These are phyloP conservation scores for Tetrao urogallus DNA, from an alignment of 2,113 vertebrate species.

Conservation along the genomic window DNA sequence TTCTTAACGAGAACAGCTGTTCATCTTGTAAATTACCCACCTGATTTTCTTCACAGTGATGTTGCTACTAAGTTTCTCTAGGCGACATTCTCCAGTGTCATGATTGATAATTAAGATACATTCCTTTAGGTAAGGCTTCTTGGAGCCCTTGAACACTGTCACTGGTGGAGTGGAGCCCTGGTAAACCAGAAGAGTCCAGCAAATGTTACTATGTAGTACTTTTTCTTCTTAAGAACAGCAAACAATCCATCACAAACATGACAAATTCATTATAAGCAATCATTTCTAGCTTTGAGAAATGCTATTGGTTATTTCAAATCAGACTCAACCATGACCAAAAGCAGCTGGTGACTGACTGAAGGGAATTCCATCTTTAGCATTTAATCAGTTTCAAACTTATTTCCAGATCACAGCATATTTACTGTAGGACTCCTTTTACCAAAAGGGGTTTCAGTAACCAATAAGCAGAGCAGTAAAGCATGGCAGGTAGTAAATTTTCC, in stretches of 20 bases:
- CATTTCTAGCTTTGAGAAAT: background rate
- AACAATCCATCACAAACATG: background rate
- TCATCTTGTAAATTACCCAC: conserved; percentile 73
- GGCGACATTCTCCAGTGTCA: conserved; percentile 96
- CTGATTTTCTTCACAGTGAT: conserved; percentile 98
- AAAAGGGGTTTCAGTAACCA: background rate
- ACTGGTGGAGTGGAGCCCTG: conserved; percentile 94
- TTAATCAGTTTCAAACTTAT: background rate
- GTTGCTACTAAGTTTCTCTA: conserved; percentile 98
- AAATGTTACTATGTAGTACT: conserved; percentile 6
- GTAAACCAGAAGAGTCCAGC: conserved; percentile 61
- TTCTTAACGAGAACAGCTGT: background rate
- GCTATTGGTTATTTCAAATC: background rate
- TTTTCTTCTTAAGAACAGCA: background rate
- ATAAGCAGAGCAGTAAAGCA: conserved; percentile 32
- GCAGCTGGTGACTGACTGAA: background rate
- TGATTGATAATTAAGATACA: conserved; percentile 99
- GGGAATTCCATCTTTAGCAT: background rate
- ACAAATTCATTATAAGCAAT: background rate
- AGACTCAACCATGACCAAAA: background rate
- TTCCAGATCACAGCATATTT: background rate
- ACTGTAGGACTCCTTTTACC: background rate
- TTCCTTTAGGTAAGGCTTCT: conserved; percentile 96
- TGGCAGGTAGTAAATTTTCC: conserved; percentile 54
- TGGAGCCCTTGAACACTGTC: conserved; percentile 98